These are phyloP conservation scores for Phragmatobia fuliginosa DNA, from an alignment of 2,888 invertebrate genomes.

Conservation along the genomic window DNA sequence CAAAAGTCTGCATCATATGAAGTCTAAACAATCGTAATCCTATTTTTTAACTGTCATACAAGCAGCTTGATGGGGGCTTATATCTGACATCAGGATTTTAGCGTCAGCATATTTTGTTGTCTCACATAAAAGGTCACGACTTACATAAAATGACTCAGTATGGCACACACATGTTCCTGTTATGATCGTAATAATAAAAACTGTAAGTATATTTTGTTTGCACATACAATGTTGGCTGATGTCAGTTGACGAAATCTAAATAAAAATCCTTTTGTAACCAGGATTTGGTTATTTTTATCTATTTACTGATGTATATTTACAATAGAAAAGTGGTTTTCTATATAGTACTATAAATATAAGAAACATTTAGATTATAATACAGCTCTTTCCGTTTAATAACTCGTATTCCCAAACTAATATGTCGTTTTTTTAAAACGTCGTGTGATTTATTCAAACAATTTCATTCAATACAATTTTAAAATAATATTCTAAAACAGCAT, in stretches of 20 bases:
- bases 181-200: slow-evolving; percentile 17
- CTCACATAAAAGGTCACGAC: slow-evolving; percentile 20
- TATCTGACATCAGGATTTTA: slow-evolving; percentile 5
- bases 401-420: too few relatives aligned
- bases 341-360: too few relatives aligned
- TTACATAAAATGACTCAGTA: slow-evolving; percentile 29
- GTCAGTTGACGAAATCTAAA: neutral
- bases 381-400: too few relatives aligned
- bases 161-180: slow-evolving; percentile 17
- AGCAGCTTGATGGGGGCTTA: neutral
- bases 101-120: slow-evolving; percentile 8
- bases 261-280: neutral
- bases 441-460: too few relatives aligned
- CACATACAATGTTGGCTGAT: neutral
- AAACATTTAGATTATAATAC: too few relatives aligned
- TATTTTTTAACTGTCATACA: slow-evolving; percentile 4
- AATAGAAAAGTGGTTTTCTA: too few relatives aligned
- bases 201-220: slow-evolving; percentile 16
- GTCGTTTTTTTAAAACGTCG: too few relatives aligned
- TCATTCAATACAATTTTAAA: too few relatives aligned
- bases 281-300: neutral
- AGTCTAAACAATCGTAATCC: neutral
- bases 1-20: neutral
- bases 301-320: too few relatives aligned
- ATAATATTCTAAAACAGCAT: too few relatives aligned